Conservation (phyloP, 1,140 invertebrate genomes). For the Papilio polyxenes region DNA sequence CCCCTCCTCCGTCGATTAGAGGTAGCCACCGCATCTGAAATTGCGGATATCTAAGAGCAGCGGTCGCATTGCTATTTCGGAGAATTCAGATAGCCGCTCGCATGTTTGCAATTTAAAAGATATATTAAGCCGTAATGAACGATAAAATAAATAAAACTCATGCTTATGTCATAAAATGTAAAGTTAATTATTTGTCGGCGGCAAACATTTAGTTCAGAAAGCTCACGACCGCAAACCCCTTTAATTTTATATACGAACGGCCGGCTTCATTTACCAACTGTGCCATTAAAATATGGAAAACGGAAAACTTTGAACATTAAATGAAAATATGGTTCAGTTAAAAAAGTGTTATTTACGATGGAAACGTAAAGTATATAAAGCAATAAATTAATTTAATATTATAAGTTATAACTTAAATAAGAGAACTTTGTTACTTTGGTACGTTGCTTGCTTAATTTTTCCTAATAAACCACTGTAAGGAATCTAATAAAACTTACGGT, state of each 20-base stretch:
- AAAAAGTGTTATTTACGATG: not conserved
- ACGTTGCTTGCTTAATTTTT: no score
- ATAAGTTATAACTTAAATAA: no score
- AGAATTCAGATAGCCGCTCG: no score
- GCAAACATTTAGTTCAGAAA: not conserved
- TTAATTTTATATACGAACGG: not conserved
- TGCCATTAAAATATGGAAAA: conserved; percentile 6
- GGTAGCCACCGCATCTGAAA: no score
- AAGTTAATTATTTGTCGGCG: not conserved
- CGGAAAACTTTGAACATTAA: conserved; percentile 20
- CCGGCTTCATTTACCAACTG: not conserved
- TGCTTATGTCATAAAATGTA: not conserved
- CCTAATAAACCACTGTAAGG: no score
- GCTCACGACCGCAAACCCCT: not conserved
- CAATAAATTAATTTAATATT: not conserved
- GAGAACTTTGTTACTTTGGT: no score
- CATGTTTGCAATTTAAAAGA: no score
- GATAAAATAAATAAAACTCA: not conserved
- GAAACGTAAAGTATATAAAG: not conserved
- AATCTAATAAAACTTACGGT: no score
- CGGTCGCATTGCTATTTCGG: no score
- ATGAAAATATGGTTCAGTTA: not conserved
- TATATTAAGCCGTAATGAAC: not conserved
- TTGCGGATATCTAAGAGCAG: no score
- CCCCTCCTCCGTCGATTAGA: no score